Base-by-base conservation (phyloP, 2,888 invertebrate species). In the Acrocyrtus sp. region DNA sequence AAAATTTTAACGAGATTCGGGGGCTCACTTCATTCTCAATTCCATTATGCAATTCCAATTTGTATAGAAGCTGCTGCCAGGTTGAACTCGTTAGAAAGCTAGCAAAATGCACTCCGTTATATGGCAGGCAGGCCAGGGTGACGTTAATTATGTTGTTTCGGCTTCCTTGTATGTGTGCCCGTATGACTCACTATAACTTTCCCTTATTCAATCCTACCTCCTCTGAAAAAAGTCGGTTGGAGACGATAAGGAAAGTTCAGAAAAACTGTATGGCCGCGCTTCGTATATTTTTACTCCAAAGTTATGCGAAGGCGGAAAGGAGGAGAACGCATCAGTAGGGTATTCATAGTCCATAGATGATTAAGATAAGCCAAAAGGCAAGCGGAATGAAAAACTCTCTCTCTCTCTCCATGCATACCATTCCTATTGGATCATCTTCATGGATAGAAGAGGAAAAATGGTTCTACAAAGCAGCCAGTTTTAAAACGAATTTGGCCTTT, bases 321-420 rank as follows among this genome's bases (percentile, higher is more conserved):
- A 34, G 34, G 12, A 34, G 34, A 34, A 12, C 12, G n/a, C n/a
- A n/a, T n/a, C n/a, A n/a, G n/a, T n/a, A n/a, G n/a, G n/a, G n/a
- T n/a, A n/a, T n/a, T n/a, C n/a, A n/a, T n/a, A 34, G 34, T 34
- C 34, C 34, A 34, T 34, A 34, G 34, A 34, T 34, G 34, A n/a
- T n/a, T n/a, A n/a, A 8, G 34, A 34, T 34, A 34, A 34, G 34
- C n/a, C n/a, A 12, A 34, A 34, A 34, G 34, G 12, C 34, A 34
- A 34, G 34, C 12, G 34, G 6, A 12, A 34, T 34, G 34, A 34
- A 34, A 34, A 5, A 8, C 8, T 39, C 56, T 56, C 34, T 60
- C 50, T 61, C 60, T 43, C 56, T 57, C 56, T 70, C 70, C 70
- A 70, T 65, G 58, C 72, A 72, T 72, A 65, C 65, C 72, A 65